Evolutionary conservation across 2,113 vertebrate genomes (phyloP).

Genomic region (Nymphicus hollandicus): DNA sequence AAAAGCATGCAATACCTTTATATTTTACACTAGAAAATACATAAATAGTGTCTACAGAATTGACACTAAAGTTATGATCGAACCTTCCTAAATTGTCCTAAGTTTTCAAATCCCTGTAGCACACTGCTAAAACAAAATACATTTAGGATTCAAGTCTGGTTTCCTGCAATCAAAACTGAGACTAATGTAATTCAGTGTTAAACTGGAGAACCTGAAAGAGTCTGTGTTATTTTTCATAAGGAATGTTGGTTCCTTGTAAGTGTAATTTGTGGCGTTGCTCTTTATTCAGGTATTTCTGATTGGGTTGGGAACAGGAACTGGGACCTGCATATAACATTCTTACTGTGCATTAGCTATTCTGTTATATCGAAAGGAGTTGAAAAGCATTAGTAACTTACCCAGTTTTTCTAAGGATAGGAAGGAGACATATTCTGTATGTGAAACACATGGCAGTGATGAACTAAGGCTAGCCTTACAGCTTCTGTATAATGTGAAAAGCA

Average conservation of each 20-base stretch:
- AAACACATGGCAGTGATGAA: not conserved
- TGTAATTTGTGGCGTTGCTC: not conserved
- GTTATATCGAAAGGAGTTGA: not conserved
- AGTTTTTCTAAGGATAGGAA: not conserved
- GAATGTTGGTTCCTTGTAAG: not conserved
- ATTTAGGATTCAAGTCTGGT: not conserved
- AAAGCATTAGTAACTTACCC: not conserved
- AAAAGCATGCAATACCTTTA: accelerated
- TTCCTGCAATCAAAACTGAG: not conserved
- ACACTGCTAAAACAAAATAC: accelerated
- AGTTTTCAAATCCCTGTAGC: not conserved
- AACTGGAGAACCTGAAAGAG: not conserved
- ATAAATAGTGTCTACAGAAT: accelerated
- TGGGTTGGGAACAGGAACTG: not conserved
- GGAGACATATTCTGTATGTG: not conserved
- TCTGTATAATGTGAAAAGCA: not conserved
- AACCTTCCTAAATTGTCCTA: not conserved
- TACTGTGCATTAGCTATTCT: not conserved
- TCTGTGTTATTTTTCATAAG: accelerated
- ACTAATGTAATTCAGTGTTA: not conserved
- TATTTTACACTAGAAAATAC: not conserved
- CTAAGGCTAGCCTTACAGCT: not conserved
- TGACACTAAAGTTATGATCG: accelerated
- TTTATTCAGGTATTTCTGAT: not conserved
- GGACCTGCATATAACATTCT: not conserved